These are phyloP conservation scores for Gisinianus flammeolus DNA, from an alignment of 2,888 invertebrate genomes.

Conservation along the genomic window DNA sequence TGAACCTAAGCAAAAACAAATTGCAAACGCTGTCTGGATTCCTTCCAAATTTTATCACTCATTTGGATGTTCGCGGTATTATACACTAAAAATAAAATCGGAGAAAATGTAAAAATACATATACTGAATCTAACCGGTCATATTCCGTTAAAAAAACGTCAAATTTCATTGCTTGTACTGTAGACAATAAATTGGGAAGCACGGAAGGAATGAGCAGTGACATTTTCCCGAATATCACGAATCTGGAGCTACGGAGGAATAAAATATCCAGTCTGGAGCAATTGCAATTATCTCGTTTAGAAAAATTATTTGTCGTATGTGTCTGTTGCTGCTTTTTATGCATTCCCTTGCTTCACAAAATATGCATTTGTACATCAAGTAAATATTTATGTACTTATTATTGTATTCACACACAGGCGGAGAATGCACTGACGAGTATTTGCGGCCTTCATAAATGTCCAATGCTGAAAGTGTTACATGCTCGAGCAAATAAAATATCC, in stretches of 20 bases:
- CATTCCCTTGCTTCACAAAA: no score
- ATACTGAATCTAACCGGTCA: no score
- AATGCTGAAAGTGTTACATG: constrained; percentile 1
- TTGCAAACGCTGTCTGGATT: not conserved
- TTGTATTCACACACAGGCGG: no score
- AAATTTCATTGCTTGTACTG: not conserved
- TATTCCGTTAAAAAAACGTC: no score
- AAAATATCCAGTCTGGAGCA: not conserved
- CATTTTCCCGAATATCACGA: constrained; percentile 11
- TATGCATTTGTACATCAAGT: not conserved
- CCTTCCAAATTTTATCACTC: constrained; percentile 20
- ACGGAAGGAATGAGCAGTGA: constrained; percentile 1
- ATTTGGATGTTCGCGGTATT: constrained; percentile 6
- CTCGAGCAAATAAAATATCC: not conserved
- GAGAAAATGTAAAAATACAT: not conserved
- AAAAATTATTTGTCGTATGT: constrained; percentile 3
- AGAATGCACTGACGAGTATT: not conserved
- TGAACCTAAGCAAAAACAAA: not conserved
- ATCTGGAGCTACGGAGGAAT: not conserved
- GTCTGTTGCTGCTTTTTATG: no score
- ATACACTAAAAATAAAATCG: no score
- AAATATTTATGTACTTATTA: no score
- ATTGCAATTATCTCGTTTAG: constrained; percentile 1
- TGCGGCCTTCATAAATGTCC: not conserved
- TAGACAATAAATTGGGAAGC: not conserved